Conservation (phyloP, 2,888 invertebrate species). For the Augochlorella aurata region DNA sequence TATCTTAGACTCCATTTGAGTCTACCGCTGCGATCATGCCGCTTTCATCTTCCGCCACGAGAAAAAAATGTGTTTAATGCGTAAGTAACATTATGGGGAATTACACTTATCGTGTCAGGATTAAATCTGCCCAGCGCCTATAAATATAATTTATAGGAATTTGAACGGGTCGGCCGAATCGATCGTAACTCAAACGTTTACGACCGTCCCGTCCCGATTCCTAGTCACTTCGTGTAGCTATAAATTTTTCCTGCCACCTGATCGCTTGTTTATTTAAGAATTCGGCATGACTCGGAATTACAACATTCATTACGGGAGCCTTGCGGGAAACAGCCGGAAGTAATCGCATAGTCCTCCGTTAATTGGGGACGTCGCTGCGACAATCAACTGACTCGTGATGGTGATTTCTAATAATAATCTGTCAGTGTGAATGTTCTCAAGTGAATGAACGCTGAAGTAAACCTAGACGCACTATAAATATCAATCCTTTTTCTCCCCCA, state of each 20-base stretch:
- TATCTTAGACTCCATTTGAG: neutral
- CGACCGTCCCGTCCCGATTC: conserved; percentile 55
- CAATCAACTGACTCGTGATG: no score
- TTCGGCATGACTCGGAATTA: conserved; percentile 43
- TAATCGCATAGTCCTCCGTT: neutral
- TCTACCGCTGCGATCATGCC: neutral
- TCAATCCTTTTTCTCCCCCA: no score
- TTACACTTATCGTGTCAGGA: conserved; percentile 44
- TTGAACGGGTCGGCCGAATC: conserved; percentile 56
- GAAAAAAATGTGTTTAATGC: neutral
- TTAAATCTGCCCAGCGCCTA: conserved; percentile 44
- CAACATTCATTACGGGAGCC: conserved; percentile 31
- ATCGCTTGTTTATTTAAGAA: conserved; percentile 47
- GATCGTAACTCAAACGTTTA: conserved; percentile 60
- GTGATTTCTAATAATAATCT: no score
- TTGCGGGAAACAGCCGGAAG: neutral
- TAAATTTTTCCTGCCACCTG: conserved; percentile 53
- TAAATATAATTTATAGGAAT: conserved; percentile 61
- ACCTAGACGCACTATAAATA: no score
- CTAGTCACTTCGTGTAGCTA: conserved; percentile 53
- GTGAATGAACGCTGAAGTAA: no score
- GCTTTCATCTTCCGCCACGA: neutral
- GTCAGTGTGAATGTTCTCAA: no score
- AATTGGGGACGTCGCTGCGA: neutral
- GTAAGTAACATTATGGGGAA: conserved; percentile 29